A percentile compares a stretch with the other conserved stretches of the same genome.
Evolutionary conservation across 2,797 vertebrate species (phyloP).

Genomic region (Rhodeus uyekii): DNA sequence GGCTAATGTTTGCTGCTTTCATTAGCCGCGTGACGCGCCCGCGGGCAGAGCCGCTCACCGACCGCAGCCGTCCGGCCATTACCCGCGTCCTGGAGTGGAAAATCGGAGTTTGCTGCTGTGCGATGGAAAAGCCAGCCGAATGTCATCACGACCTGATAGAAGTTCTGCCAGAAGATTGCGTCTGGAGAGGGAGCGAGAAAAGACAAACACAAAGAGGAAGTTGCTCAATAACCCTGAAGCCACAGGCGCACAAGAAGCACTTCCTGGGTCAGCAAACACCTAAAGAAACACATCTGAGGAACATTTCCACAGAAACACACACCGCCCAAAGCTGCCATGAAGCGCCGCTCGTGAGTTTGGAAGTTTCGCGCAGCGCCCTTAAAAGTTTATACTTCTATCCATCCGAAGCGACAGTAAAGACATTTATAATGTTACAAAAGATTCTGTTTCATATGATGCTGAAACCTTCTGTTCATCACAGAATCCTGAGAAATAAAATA

Average conservation of each 20-base stretch:
- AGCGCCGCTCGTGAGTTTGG: too few relatives aligned
- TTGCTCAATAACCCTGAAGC: constrained; percentile 16
- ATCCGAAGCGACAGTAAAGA: not conserved
- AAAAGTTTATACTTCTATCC: too few relatives aligned
- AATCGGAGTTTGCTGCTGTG: constrained; percentile 52
- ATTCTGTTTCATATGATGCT: too few relatives aligned
- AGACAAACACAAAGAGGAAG: not conserved
- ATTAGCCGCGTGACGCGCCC: constrained; percentile 1
- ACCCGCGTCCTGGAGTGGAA: constrained; percentile 81
- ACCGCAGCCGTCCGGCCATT: constrained; percentile 86
- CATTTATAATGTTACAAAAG: too few relatives aligned
- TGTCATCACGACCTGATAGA: constrained; percentile 22
- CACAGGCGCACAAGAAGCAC: not conserved
- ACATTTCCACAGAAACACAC: not conserved
- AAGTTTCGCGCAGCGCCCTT: too few relatives aligned
- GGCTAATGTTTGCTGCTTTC: constrained; percentile 26
- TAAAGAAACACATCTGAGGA: not conserved
- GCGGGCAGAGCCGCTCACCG: constrained; percentile 5
- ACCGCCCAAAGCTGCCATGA: not conserved
- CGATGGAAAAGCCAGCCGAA: constrained; percentile 28
- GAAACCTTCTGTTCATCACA: too few relatives aligned
- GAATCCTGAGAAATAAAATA: too few relatives aligned
- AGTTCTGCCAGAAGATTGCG: constrained; percentile 23
- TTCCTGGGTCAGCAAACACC: not conserved
- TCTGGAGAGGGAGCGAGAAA: constrained; percentile 1